Conservation (phyloP, 2,797 vertebrate species). For the Nothura maculosa region DNA sequence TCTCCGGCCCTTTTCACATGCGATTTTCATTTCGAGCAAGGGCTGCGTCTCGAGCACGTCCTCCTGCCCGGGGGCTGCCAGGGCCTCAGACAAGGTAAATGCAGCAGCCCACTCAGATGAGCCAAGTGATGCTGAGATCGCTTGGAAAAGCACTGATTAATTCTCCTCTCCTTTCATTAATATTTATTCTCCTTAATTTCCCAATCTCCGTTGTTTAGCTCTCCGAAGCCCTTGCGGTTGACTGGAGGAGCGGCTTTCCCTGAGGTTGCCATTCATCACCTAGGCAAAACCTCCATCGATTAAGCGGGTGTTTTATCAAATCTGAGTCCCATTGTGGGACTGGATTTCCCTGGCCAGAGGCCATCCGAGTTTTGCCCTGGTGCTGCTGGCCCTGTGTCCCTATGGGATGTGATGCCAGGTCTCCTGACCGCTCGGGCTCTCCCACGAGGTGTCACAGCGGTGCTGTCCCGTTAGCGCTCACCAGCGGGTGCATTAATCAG, state of each 20-base stretch:
- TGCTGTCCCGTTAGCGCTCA: not conserved
- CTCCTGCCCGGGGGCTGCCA: not conserved
- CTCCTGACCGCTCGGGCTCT: not conserved
- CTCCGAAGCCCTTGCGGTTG: slow-evolving; percentile 11
- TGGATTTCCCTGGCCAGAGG: not conserved
- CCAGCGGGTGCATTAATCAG: rapidly evolving
- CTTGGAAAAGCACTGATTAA: not conserved
- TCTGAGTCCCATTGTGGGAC: not conserved
- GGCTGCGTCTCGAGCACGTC: not conserved
- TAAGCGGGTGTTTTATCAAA: not conserved
- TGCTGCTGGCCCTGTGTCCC: not conserved
- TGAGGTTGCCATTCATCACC: not conserved
- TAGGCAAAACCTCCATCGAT: not conserved
- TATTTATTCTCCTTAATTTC: slow-evolving; percentile 56
- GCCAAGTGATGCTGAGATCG: not conserved
- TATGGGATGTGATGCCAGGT: not conserved
- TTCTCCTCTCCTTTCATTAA: slow-evolving; percentile 12
- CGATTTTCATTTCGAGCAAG: rapidly evolving
- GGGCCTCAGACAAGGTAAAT: rapidly evolving
- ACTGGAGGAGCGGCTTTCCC: not conserved
- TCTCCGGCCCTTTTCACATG: rapidly evolving
- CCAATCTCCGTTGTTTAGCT: not conserved
- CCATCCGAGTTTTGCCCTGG: not conserved
- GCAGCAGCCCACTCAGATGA: not conserved
- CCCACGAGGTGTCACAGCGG: not conserved